These are phyloP conservation scores for Podilymbus podiceps DNA, from an alignment of 2,113 vertebrate genomes.

Conservation along the genomic window DNA sequence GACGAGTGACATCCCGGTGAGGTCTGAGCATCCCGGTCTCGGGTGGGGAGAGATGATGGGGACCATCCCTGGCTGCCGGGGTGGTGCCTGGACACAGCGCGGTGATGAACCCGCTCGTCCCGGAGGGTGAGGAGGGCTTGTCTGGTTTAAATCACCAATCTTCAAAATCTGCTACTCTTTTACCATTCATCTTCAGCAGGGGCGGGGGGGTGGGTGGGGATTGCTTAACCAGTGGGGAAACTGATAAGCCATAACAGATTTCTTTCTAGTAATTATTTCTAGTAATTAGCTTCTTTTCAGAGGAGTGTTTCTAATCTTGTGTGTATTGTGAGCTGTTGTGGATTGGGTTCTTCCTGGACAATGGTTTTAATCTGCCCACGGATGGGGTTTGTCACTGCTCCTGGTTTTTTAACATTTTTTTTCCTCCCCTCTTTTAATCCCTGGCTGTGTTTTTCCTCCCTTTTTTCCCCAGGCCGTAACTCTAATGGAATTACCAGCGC, in stretches of 20 bases:
- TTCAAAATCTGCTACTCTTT: neutral
- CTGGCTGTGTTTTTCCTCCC: neutral
- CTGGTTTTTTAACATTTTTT: neutral
- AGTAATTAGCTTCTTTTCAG: slow-evolving; percentile 71
- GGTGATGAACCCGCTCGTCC: fast-evolving
- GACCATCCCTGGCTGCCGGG: neutral
- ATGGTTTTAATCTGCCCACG: slow-evolving; percentile 20
- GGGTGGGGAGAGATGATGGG: fast-evolving
- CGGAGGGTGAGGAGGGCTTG: neutral
- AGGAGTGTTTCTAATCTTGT: slow-evolving; percentile 46
- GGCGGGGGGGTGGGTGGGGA: neutral
- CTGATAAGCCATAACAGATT: slow-evolving; percentile 56
- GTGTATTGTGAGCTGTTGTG: slow-evolving; percentile 35
- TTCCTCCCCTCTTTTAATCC: neutral
- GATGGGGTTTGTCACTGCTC: neutral
- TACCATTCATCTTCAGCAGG: neutral
- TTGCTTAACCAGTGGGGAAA: neutral
- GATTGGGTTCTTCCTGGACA: slow-evolving; percentile 32
- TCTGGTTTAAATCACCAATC: neutral
- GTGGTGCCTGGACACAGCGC: neutral
- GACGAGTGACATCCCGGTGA: fast-evolving
- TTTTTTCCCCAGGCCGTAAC: neutral
- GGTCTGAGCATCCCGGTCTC: neutral
- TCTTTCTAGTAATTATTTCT: slow-evolving; percentile 70
- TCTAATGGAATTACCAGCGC: neutral